A percentile compares a stretch with the other conserved stretches of the same genome.
Evolutionary conservation across 2,888 invertebrate genomes (phyloP).

Genomic region (Andrena chrysosceles): DNA sequence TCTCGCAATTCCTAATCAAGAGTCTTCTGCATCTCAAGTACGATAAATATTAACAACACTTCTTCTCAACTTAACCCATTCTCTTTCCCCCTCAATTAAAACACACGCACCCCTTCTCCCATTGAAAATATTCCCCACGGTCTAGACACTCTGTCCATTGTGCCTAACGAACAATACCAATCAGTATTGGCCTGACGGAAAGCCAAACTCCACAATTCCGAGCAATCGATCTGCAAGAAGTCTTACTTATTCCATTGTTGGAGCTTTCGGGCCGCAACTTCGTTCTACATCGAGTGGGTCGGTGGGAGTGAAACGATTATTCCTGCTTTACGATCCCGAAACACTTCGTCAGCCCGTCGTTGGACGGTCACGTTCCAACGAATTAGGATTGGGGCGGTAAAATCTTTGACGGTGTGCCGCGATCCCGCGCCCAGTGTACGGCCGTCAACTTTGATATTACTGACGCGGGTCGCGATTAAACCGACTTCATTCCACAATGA

Average conservation of each 20-base stretch:
- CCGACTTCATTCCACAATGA: slow-evolving; percentile 49
- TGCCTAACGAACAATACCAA: background rate
- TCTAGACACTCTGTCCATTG: background rate
- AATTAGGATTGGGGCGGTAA: slow-evolving; percentile 45
- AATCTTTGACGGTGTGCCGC: slow-evolving; percentile 43
- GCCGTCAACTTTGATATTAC: slow-evolving; percentile 49
- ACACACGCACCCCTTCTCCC: background rate
- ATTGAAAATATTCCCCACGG: background rate
- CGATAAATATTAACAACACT: too few relatives aligned
- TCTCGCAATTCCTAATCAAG: too few relatives aligned
- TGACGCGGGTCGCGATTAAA: slow-evolving; percentile 50
- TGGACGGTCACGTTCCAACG: slow-evolving; percentile 40
- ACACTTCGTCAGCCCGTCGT: slow-evolving; percentile 32
- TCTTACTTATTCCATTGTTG: slow-evolving; percentile 3
- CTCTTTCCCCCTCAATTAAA: too few relatives aligned
- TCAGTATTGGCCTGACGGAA: background rate
- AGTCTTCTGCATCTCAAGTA: too few relatives aligned
- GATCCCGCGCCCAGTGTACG: background rate
- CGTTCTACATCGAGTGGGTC: slow-evolving; percentile 21
- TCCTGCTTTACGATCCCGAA: slow-evolving; percentile 37
- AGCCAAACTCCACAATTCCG: background rate
- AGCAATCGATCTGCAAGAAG: background rate
- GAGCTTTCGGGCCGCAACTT: slow-evolving; percentile 4
- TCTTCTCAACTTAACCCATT: too few relatives aligned
- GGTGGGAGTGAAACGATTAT: slow-evolving; percentile 15